Evolutionary conservation across 2,113 vertebrate genomes (phyloP).

Genomic region (Phyllostomus discolor): DNA sequence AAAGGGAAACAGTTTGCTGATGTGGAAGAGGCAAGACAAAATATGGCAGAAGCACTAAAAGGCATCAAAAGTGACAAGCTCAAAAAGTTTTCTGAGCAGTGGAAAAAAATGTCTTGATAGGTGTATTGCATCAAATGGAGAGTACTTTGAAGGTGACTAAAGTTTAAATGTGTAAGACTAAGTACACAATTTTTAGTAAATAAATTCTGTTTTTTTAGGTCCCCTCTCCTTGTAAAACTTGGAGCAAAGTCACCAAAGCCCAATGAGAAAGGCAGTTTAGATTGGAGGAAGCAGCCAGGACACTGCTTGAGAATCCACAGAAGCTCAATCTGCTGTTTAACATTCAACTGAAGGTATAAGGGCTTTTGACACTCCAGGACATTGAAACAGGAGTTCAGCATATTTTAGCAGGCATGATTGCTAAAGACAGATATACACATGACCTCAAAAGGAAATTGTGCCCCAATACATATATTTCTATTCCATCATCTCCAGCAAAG

Average conservation of each 20-base stretch:
- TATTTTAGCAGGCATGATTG: constrained; percentile 94
- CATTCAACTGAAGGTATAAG: constrained; percentile 84
- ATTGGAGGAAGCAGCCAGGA: constrained; percentile 85
- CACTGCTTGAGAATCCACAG: constrained; percentile 86
- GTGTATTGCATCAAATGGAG: too few species aligned
- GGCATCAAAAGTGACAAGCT: too few species aligned
- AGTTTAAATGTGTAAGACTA: too few species aligned
- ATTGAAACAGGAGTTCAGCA: constrained; percentile 92
- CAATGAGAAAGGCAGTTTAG: constrained; percentile 92
- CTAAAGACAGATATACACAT: constrained; percentile 94
- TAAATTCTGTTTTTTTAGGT: constrained; percentile 69
- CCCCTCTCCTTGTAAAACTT: constrained; percentile 92
- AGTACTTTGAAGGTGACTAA: too few species aligned
- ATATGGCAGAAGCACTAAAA: too few species aligned
- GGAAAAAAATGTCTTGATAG: too few species aligned
- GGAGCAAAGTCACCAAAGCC: constrained; percentile 95
- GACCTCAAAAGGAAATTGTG: constrained; percentile 90
- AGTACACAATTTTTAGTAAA: background rate
- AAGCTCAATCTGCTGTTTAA: constrained; percentile 85
- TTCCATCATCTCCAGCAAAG: constrained; percentile 92
- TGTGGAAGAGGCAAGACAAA: too few species aligned
- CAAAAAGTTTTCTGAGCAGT: too few species aligned
- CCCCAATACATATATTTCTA: constrained; percentile 84
- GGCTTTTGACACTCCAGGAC: constrained; percentile 86
- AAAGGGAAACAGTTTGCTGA: too few species aligned